Percentiles rank a stretch among this genome's conserved stretches.
Conservation (phyloP, 2,113 vertebrate species). For the Mirza zaza region DNA sequence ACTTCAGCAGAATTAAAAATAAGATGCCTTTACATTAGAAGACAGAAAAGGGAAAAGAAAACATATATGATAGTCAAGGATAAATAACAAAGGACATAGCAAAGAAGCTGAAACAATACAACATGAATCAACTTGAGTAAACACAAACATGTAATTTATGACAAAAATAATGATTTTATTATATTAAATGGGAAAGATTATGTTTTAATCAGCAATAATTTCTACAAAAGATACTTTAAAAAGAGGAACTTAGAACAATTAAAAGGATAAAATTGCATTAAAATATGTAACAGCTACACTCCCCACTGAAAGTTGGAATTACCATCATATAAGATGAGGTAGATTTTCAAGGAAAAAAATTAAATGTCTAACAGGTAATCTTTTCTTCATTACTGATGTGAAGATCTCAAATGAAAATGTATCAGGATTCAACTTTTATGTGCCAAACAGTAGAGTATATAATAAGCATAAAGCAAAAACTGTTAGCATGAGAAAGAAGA, state of each 20-base stretch:
- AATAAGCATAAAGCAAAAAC: neutral
- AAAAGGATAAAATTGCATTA: neutral
- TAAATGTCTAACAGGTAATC: neutral
- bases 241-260: neutral
- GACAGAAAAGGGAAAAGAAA: neutral
- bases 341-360: neutral
- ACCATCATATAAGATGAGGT: neutral
- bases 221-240: neutral
- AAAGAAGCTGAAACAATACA: neutral
- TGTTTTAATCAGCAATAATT: neutral
- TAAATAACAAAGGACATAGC: neutral
- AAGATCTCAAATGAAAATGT: neutral
- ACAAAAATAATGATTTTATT: neutral
- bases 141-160: neutral
- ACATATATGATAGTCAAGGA: neutral
- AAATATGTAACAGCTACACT: neutral
- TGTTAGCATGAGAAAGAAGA: neutral
- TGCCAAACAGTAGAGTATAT: neutral
- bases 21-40: neutral
- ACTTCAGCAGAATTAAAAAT: neutral
- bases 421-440: constrained; percentile 9
- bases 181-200: neutral
- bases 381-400: neutral
- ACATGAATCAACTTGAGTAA: neutral
- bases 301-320: neutral